Percentiles rank a stretch among this genome's conserved stretches.
These are phyloP conservation scores for Cephus pygmeus DNA, from an alignment of 2,888 invertebrate species.

Conservation along the genomic window DNA sequence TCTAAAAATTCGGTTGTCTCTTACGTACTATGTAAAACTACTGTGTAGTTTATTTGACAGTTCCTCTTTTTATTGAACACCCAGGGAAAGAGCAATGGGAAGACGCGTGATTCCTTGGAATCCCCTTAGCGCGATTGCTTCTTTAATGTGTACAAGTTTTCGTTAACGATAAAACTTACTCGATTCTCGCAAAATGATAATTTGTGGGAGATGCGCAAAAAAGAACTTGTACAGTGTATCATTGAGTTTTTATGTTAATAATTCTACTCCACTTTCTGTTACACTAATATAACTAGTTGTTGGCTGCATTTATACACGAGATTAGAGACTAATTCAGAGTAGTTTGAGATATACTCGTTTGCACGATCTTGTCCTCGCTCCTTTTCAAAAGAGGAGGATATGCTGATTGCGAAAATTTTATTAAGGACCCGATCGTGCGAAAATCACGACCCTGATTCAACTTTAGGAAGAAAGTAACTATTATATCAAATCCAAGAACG, in stretches of 20 bases:
- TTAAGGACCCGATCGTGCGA: not conserved
- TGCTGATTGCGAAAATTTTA: not conserved
- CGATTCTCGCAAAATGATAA: not conserved
- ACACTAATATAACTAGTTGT: not conserved
- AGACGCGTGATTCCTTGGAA: not conserved
- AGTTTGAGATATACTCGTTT: not conserved
- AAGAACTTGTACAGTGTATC: not conserved
- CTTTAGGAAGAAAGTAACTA: not conserved
- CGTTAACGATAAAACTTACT: not conserved
- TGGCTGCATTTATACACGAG: not conserved
- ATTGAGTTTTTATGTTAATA: not conserved
- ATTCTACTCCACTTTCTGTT: not conserved
- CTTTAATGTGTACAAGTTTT: not conserved
- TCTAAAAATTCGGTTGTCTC: not conserved
- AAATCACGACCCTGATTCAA: not conserved
- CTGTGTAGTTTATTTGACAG: slow-evolving; percentile 37
- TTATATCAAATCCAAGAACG: not conserved
- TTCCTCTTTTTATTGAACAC: slow-evolving; percentile 29
- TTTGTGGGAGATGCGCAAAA: not conserved
- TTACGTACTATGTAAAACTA: not conserved
- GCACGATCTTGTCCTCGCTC: not conserved
- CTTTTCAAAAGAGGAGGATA: not conserved
- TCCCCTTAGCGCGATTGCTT: not conserved
- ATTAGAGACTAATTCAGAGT: not conserved
- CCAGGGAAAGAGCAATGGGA: not conserved